Evolutionary conservation across 2,113 vertebrate genomes (phyloP).

Genomic region (Euleptes europaea): DNA sequence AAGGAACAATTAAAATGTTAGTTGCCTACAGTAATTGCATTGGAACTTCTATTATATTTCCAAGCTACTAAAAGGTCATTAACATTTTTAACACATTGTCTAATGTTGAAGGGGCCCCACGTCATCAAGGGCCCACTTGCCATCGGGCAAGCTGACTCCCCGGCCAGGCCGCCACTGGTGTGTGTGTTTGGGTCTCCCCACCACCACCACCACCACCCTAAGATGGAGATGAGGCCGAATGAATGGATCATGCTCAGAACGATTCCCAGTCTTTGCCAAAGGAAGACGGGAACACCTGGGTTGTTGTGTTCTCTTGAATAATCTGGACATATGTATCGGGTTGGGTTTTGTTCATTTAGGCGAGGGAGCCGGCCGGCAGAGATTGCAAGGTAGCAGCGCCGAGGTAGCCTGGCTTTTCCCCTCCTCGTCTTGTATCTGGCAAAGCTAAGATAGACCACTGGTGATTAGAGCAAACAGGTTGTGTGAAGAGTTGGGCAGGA

Average conservation of each 20-base stretch:
- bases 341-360: background rate
- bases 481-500: too few species aligned
- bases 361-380: background rate
- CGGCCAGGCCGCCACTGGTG: background rate
- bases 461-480: background rate
- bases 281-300: too few species aligned
- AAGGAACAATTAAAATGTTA: too few species aligned
- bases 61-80: too few species aligned
- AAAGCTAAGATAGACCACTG: background rate
- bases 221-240: background rate
- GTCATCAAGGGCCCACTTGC: too few species aligned
- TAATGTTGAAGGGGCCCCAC: too few species aligned
- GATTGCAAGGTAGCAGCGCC: background rate
- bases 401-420: background rate
- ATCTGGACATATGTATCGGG: background rate
- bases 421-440: background rate
- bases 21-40: too few species aligned
- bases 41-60: too few species aligned
- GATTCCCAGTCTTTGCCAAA: background rate
- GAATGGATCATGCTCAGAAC: background rate
- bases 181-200: background rate
- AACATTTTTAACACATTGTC: too few species aligned
- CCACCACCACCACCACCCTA: too few species aligned
- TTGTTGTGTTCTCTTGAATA: background rate
- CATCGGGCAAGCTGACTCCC: too few species aligned